Conservation (phyloP, 1,140 invertebrate genomes). For the Muscidifurax raptorellus region DNA sequence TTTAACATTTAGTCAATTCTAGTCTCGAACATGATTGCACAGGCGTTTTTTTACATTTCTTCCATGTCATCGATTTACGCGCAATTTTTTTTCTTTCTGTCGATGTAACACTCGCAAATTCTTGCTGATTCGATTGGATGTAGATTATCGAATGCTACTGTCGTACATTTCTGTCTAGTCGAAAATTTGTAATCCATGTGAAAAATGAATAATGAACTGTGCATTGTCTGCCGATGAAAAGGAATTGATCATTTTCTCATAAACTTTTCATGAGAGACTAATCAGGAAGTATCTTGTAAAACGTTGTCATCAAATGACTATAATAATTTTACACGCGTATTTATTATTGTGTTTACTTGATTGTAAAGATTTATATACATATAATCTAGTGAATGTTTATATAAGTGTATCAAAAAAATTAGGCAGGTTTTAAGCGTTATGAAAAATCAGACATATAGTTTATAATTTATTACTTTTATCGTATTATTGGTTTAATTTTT, state of each 20-base stretch:
- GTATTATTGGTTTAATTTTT: neutral
- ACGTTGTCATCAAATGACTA: slow-evolving; percentile 70
- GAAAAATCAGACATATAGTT: neutral
- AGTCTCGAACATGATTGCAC: slow-evolving; percentile 31
- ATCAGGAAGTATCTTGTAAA: slow-evolving; percentile 49
- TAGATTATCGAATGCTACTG: slow-evolving; percentile 32
- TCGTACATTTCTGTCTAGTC: slow-evolving; percentile 45
- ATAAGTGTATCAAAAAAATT: neutral
- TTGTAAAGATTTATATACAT: slow-evolving; percentile 55
- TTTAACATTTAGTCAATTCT: slow-evolving; percentile 32
- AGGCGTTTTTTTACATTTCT: neutral
- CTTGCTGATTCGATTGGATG: slow-evolving; percentile 15
- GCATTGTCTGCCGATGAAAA: slow-evolving; percentile 58
- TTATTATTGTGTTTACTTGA: slow-evolving; percentile 56
- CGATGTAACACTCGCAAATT: neutral
- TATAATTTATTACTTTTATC: neutral
- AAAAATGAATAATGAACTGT: slow-evolving; percentile 29
- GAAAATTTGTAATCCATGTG: slow-evolving; percentile 38
- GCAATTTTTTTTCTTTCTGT: neutral
- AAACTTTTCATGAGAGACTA: slow-evolving; percentile 50
- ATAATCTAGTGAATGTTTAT: neutral
- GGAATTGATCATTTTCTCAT: slow-evolving; percentile 69
- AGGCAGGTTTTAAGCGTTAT: neutral
- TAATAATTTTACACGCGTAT: slow-evolving; percentile 62
- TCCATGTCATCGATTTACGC: neutral